phyloP scores from a whole-genome alignment of 2,113 vertebrate genomes.

The Corydoras maculifer region DNA sequence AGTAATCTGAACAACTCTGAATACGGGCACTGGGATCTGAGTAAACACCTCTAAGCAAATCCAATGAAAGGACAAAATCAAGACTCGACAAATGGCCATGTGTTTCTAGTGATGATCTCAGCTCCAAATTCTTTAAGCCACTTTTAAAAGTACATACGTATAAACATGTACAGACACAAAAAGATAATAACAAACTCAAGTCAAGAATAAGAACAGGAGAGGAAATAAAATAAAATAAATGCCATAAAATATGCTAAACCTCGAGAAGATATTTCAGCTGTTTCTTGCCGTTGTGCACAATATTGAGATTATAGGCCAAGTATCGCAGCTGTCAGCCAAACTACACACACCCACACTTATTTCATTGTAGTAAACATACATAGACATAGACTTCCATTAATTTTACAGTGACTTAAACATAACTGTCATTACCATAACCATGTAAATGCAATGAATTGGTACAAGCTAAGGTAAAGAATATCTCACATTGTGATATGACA shows the following conservation, averaged over 20 bases:
- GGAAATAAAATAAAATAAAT: conserved; percentile 8
- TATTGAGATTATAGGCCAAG: conserved; percentile 12
- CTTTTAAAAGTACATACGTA: conserved; percentile 36
- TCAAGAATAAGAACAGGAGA: conserved; percentile 41
- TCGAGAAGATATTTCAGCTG: conserved; percentile 23
- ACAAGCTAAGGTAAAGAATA: too few species aligned
- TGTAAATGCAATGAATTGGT: too few species aligned
- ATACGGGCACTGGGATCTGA: too few species aligned
- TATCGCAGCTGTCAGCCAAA: conserved; percentile 8
- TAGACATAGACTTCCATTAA: too few species aligned
- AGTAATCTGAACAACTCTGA: too few species aligned
- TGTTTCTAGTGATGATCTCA: conserved; percentile 18
- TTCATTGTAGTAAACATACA: background rate
- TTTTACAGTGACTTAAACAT: too few species aligned
- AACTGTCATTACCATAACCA: too few species aligned
- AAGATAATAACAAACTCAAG: conserved; percentile 63
- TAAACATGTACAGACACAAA: conserved; percentile 23
- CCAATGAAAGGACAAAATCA: conserved; percentile 9
- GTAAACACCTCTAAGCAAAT: background rate
- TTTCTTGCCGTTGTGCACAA: background rate
- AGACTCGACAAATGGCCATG: conserved; percentile 1
- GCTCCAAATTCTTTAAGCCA: conserved; percentile 33
- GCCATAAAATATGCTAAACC: conserved; percentile 15
- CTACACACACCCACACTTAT: conserved; percentile 10
- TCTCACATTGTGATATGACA: background rate